A percentile compares a stretch with the other conserved stretches of the same genome.
phyloP scores from a whole-genome alignment of 2,113 vertebrate species.

The Glaucidium brasilianum region DNA sequence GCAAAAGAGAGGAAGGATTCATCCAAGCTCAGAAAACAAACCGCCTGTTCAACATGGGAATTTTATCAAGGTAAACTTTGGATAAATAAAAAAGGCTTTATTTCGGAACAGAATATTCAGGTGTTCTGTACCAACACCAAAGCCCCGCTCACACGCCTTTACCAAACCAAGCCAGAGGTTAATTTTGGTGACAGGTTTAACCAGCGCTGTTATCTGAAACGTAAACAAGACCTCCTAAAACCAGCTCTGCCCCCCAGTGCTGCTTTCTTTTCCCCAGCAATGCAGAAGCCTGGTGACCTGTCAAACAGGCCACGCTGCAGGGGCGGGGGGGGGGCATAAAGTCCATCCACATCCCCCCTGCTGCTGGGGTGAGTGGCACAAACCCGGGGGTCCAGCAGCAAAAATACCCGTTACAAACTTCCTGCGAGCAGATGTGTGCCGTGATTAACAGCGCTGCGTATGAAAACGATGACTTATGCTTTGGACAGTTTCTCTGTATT shows the following conservation, averaged over 20 bases:
- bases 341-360: accelerated
- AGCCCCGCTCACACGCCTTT: neutral
- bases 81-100: neutral
- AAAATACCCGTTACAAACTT: accelerated
- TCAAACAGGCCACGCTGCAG: neutral
- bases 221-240: neutral
- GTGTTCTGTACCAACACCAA: neutral
- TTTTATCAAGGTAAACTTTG: neutral
- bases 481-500: neutral
- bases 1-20: neutral
- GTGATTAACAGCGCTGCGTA: neutral
- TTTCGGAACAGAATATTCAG: neutral
- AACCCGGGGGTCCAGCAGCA: neutral
- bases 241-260: neutral
- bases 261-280: neutral
- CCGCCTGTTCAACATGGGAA: neutral
- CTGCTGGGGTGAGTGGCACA: accelerated
- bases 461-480: accelerated
- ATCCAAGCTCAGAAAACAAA: neutral
- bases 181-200: neutral
- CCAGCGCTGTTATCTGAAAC: neutral
- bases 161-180: neutral
- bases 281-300: neutral
- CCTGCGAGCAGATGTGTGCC: neutral
- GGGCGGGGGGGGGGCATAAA: neutral